Percentiles rank a stretch among this genome's conserved stretches.
phyloP scores from a whole-genome alignment of 2,797 vertebrate species.

The Lophotriccus pileatus region DNA sequence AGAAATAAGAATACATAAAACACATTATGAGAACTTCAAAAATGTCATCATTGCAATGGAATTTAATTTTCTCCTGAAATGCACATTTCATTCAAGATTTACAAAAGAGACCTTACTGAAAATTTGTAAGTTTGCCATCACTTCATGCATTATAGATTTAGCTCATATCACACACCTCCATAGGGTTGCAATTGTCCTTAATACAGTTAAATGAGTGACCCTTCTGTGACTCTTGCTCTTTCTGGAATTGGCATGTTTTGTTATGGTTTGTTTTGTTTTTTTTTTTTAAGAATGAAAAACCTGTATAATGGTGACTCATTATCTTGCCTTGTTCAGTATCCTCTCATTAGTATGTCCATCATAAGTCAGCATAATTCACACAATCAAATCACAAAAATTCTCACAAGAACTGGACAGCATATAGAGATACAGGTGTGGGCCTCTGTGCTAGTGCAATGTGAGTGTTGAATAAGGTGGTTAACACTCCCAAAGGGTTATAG shows the following conservation, averaged over 20 bases:
- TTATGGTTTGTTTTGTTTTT: accelerated
- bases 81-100: background rate
- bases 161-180: background rate
- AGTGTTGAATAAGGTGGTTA: background rate
- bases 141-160: background rate
- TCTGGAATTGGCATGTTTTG: background rate
- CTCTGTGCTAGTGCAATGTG: background rate
- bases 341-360: background rate
- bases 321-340: background rate
- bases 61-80: background rate
- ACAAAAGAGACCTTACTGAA: background rate
- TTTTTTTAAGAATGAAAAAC: background rate
- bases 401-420: background rate
- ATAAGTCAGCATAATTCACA: background rate
- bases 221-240: background rate
- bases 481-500: background rate
- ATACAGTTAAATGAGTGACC: background rate
- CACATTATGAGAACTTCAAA: background rate
- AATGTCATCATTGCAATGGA: background rate
- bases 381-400: background rate
- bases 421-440: background rate
- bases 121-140: background rate
- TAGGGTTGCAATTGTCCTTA: background rate
- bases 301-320: background rate
- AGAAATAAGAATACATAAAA: background rate